Percentiles rank a stretch among this genome's conserved stretches.
Evolutionary conservation across 2,113 vertebrate species (phyloP).

Genomic region (Nesogale talazaci): DNA sequence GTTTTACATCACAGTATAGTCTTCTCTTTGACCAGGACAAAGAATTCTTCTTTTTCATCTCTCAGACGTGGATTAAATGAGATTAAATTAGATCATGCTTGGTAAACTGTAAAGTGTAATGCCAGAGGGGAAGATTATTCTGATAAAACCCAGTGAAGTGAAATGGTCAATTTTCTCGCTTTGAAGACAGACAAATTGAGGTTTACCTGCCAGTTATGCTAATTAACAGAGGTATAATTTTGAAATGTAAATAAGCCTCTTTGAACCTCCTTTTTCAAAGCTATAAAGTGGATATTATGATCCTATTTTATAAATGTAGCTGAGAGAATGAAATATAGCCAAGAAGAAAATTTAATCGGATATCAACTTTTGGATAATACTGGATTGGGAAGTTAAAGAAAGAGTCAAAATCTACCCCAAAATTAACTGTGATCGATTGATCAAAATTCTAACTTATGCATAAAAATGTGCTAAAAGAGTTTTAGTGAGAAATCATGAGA

Average conservation of each 20-base stretch:
- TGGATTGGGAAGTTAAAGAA: not conserved
- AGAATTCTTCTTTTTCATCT: slow-evolving; percentile 11
- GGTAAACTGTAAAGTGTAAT: slow-evolving; percentile 48
- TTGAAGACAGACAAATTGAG: slow-evolving; percentile 55
- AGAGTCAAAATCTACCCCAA: not conserved
- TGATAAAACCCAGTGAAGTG: not conserved
- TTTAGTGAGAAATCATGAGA: not conserved
- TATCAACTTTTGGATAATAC: not conserved
- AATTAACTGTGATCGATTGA: not conserved
- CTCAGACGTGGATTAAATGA: slow-evolving; percentile 45
- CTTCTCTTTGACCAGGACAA: not conserved
- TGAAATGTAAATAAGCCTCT: slow-evolving; percentile 43
- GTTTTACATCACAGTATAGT: not conserved
- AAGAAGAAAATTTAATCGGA: not conserved
- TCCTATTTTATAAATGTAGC: slow-evolving; percentile 17
- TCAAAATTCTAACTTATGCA: not conserved
- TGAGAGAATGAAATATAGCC: slow-evolving; percentile 26
- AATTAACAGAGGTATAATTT: slow-evolving; percentile 53
- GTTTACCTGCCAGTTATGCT: slow-evolving; percentile 49
- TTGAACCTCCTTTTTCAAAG: not conserved
- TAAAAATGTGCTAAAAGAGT: not conserved
- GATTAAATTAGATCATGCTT: slow-evolving; percentile 47
- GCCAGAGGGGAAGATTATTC: slow-evolving; percentile 44
- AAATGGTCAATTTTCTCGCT: slow-evolving; percentile 55
- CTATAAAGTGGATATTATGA: slow-evolving; percentile 51